Conservation (phyloP, 2,888 invertebrate genomes). For the Neelides folsomi region DNA sequence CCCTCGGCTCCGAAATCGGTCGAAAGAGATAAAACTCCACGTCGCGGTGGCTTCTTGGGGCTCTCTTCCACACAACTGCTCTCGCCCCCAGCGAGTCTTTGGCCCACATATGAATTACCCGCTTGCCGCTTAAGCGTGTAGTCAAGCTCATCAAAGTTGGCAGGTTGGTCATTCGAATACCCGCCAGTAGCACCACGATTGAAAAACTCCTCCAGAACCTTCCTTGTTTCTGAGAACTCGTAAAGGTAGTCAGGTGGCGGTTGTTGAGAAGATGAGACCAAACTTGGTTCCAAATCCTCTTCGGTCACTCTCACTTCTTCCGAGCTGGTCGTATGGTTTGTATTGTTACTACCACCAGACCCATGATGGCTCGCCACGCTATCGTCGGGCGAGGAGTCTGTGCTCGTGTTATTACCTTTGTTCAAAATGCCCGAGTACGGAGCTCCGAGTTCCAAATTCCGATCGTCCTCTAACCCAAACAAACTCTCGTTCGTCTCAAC, state of each 20-base stretch:
- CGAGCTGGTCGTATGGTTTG: too few species aligned
- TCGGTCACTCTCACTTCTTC: too few species aligned
- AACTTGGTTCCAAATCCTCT: too few species aligned
- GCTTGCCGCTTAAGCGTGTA: slow-evolving; percentile 61
- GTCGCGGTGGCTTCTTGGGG: slow-evolving; percentile 42
- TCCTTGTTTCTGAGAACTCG: slow-evolving; percentile 82
- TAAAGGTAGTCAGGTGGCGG: slow-evolving; percentile 56
- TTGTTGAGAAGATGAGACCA: slow-evolving; percentile 4
- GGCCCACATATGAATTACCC: slow-evolving; percentile 63
- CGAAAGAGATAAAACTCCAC: slow-evolving; percentile 26
- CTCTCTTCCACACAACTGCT: slow-evolving; percentile 42
- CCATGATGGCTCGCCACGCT: slow-evolving; percentile 20
- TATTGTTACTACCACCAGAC: background rate
- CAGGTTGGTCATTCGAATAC: background rate
- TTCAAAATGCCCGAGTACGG: background rate
- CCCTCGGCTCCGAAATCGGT: slow-evolving; percentile 22
- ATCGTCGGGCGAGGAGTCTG: slow-evolving; percentile 16
- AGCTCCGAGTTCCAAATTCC: background rate
- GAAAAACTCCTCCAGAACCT: slow-evolving; percentile 84
- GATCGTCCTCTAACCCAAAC: slow-evolving; percentile 2
- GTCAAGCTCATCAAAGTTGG: slow-evolving; percentile 49
- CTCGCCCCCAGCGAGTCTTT: slow-evolving; percentile 49
- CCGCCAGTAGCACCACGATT: slow-evolving; percentile 15
- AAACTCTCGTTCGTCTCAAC: background rate
- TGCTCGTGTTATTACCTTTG: background rate